Evolutionary conservation across 2,113 vertebrate species (phyloP).

Genomic region (Struthio camelus): DNA sequence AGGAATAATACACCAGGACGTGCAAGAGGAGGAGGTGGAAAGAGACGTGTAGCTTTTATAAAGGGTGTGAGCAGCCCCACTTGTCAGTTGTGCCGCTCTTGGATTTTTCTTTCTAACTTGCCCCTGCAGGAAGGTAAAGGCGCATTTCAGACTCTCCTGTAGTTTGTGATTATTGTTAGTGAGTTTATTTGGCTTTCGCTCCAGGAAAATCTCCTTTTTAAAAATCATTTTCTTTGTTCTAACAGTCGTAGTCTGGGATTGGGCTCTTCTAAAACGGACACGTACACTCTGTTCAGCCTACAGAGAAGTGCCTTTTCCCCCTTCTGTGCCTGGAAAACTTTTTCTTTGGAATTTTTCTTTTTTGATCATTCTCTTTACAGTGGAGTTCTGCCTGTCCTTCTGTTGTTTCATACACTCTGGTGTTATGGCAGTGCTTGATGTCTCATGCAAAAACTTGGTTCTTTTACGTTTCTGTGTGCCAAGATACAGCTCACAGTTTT

Average conservation of each 20-base stretch:
- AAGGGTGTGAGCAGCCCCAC: background rate
- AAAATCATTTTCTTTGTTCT: background rate
- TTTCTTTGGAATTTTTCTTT: background rate
- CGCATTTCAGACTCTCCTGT: background rate
- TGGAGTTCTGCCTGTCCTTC: background rate
- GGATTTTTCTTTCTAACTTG: rapidly evolving
- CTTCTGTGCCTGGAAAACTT: background rate
- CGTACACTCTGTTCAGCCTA: background rate
- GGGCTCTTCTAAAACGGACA: background rate
- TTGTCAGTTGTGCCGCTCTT: background rate
- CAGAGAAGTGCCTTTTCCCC: background rate
- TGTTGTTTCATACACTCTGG: background rate
- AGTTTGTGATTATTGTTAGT: background rate
- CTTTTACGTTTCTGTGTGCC: background rate
- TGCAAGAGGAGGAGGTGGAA: background rate
- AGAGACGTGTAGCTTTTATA: background rate
- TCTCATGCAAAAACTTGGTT: background rate
- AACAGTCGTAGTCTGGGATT: rapidly evolving
- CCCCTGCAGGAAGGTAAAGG: background rate
- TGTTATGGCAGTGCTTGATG: background rate
- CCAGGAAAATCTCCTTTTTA: background rate
- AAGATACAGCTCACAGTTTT: background rate
- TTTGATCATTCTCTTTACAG: background rate
- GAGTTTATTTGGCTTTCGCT: background rate
- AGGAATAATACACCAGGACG: too few species aligned